These are phyloP conservation scores for Sorex fumeus DNA, from an alignment of 2,113 vertebrate species.

Conservation along the genomic window DNA sequence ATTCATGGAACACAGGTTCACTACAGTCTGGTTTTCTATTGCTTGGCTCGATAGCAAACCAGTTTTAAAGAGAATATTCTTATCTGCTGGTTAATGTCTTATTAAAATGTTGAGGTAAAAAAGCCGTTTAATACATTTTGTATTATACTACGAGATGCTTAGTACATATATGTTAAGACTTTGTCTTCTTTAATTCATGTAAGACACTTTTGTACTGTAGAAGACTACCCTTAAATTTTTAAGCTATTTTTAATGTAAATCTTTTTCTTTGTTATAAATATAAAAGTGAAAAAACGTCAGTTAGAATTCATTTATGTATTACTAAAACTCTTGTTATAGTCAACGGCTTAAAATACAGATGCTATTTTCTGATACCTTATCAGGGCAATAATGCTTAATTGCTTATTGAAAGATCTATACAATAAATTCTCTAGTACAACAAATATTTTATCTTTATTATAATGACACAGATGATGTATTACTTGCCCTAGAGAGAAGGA, in stretches of 20 bases:
- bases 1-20: not conserved
- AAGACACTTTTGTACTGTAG: constrained; percentile 2
- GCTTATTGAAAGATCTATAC: constrained; percentile 11
- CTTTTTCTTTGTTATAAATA: constrained; percentile 25
- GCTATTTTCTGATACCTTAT: constrained; percentile 24
- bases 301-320: constrained; percentile 41
- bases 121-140: constrained; percentile 4
- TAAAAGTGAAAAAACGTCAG: constrained; percentile 51
- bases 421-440: not conserved
- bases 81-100: constrained; percentile 46
- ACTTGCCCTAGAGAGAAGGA: not conserved
- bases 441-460: constrained; percentile 28
- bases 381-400: constrained; percentile 24
- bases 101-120: constrained; percentile 21
- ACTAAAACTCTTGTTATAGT: constrained; percentile 22
- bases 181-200: not conserved
- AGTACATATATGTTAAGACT: not conserved
- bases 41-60: constrained; percentile 42
- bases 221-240: constrained; percentile 53
- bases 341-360: not conserved
- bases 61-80: constrained; percentile 30
- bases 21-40: not conserved
- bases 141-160: constrained; percentile 14
- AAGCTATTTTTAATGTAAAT: constrained; percentile 52
- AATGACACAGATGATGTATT: not conserved